phyloP scores from a whole-genome alignment of 2,113 vertebrate genomes.

The Corythornis vintsioides region DNA sequence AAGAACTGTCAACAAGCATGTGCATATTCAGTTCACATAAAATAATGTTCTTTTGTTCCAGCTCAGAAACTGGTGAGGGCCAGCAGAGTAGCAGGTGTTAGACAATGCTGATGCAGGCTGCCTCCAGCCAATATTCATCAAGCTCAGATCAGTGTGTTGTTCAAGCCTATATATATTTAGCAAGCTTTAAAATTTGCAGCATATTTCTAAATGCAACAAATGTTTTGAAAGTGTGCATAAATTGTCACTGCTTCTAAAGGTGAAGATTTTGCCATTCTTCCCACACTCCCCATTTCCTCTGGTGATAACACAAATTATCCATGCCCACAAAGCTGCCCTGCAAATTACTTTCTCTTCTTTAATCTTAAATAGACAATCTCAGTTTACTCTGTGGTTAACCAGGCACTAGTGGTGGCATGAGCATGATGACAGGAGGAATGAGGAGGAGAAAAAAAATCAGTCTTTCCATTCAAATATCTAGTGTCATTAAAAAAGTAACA shows the following conservation, averaged over 20 bases:
- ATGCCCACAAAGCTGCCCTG: neutral
- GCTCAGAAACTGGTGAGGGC: neutral
- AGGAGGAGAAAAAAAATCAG: neutral
- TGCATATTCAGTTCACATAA: neutral
- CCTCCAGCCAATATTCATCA: neutral
- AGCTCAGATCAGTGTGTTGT: neutral
- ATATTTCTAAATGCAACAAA: neutral
- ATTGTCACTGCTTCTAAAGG: neutral
- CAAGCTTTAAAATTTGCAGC: neutral
- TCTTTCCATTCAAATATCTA: neutral
- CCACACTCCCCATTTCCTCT: neutral
- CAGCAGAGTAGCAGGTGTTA: neutral
- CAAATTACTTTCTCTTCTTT: neutral
- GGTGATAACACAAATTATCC: fast-evolving
- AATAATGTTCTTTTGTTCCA: neutral
- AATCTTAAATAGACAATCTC: neutral
- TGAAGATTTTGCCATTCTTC: neutral
- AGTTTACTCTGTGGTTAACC: neutral
- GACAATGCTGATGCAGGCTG: neutral
- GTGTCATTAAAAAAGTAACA: neutral
- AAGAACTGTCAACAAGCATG: neutral
- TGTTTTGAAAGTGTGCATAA: neutral
- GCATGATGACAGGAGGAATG: fast-evolving
- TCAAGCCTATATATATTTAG: neutral
- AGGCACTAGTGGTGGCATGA: neutral